Evolutionary conservation across 1,140 invertebrate genomes (phyloP).

Genomic region (Medauroidea extradentata): DNA sequence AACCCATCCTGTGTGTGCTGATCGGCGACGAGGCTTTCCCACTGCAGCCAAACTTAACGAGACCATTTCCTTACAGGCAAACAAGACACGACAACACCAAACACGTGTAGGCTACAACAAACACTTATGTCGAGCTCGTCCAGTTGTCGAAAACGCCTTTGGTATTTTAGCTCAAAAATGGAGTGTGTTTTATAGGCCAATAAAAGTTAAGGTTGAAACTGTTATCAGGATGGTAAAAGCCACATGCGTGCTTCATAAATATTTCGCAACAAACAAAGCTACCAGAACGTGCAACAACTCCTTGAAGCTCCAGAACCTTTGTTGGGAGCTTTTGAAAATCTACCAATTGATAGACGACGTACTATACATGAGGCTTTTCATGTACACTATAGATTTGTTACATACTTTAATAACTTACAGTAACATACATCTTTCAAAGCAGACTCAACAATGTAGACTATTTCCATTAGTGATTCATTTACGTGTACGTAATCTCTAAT

Average conservation of each 20-base stretch:
- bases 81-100: slow-evolving; percentile 21
- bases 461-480: too few species aligned
- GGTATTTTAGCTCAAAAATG: too few species aligned
- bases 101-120: slow-evolving; percentile 30
- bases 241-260: slow-evolving; percentile 27
- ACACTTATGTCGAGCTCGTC: slow-evolving; percentile 30
- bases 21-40: slow-evolving; percentile 21
- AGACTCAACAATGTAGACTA: too few species aligned
- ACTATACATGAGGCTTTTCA: slow-evolving; percentile 6
- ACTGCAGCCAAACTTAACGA: slow-evolving; percentile 9
- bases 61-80: too few species aligned
- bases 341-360: slow-evolving; percentile 11
- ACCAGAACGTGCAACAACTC: background rate
- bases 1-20: slow-evolving; percentile 9
- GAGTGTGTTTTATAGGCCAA: too few species aligned
- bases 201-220: too few species aligned
- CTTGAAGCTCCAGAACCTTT: slow-evolving; percentile 7
- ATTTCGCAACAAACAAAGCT: slow-evolving; percentile 14
- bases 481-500: too few species aligned
- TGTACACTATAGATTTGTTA: slow-evolving; percentile 16
- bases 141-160: slow-evolving; percentile 40
- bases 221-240: slow-evolving; percentile 24
- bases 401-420: too few species aligned
- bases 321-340: slow-evolving; percentile 6
- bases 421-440: too few species aligned